Evolutionary conservation across 92 coral and sea anemone genomes (phyloP), one percentile per base, ranked within the genome.

Genomic region (Paragorgia papillata): DNA sequence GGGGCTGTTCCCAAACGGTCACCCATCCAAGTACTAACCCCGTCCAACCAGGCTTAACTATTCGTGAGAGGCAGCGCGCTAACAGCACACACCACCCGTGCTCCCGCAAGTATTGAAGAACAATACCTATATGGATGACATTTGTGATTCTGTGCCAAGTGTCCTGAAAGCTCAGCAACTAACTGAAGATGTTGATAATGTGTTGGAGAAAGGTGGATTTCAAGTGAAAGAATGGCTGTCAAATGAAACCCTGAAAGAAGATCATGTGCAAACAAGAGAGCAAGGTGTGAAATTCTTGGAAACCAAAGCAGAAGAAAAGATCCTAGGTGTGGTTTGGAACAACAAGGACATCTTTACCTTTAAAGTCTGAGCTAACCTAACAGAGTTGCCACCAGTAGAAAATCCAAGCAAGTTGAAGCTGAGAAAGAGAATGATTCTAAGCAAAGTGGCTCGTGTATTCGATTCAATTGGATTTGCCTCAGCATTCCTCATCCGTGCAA

Each of bases 121-220:
- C 25, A 81, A 89, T 62, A 75, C 84, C 29, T 82, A 80, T 73
- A 84, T 88, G 89, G 88, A 87, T 67, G 88, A 83, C 43, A 83
- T 87, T n/a, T 84, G 83, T 61, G 87, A 85, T 33, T 88, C 93
- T 7, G 82, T 80, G 19, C 66, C 61, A 14, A 82, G 85, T 25
- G 76, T 31, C 17, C 80, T 60, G 57, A 66, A 75, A 21, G 94
- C 84, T 49, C 79, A 48, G 44, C 75, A 68, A 49, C 66, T 83
- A 21, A 84, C 88, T 34, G 70, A 63, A 62, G 86, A 80, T 19
- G 44, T 85, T 9, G 93, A 85, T 74, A 46, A 80, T 32, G 76
- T 41, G 56, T 25, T 70, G 29, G 7, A 51, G 53, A 88, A 75
- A 32, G 92, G 89, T 74, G 87, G 90, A 53, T 88, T 88, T 62